Evolutionary conservation across 2,113 vertebrate species (phyloP).

Genomic region (Thunnus thynnus): DNA sequence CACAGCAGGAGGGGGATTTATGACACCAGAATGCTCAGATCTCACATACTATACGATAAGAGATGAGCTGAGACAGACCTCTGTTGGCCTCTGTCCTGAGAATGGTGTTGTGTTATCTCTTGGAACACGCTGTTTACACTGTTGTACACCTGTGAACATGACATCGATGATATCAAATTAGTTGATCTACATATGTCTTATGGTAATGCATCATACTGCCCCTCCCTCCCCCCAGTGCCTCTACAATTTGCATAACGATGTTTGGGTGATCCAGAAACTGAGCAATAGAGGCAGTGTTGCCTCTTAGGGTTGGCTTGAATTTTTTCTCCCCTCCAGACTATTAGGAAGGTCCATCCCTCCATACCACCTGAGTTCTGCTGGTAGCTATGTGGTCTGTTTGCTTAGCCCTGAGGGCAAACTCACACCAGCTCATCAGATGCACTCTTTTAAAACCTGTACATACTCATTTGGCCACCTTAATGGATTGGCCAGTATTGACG

Average conservation of each 20-base stretch:
- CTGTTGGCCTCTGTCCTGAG: constrained; percentile 44
- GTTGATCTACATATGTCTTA: constrained; percentile 24
- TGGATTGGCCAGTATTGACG: constrained; percentile 69
- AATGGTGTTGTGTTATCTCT: constrained; percentile 30
- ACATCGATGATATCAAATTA: constrained; percentile 47
- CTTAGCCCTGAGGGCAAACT: constrained; percentile 62
- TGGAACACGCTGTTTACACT: constrained; percentile 40
- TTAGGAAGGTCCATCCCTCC: constrained; percentile 11
- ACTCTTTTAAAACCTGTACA: constrained; percentile 66
- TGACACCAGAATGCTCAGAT: not conserved
- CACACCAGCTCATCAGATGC: constrained; percentile 76
- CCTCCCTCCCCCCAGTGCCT: constrained; percentile 3
- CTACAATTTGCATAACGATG: constrained; percentile 32
- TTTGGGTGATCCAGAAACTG: constrained; percentile 14
- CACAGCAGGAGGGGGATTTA: not conserved
- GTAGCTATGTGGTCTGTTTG: constrained; percentile 69
- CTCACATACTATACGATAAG: not conserved
- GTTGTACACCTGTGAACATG: constrained; percentile 52
- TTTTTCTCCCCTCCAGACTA: not conserved
- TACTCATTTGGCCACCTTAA: constrained; percentile 73
- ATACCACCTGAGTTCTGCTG: constrained; percentile 31
- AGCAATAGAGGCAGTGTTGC: constrained; percentile 9
- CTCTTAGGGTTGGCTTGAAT: not conserved
- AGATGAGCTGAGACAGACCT: constrained; percentile 1
- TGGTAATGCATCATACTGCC: constrained; percentile 13